These are phyloP conservation scores for Drosophila rellima DNA, from an alignment of 2,888 invertebrate genomes.

Conservation along the genomic window DNA sequence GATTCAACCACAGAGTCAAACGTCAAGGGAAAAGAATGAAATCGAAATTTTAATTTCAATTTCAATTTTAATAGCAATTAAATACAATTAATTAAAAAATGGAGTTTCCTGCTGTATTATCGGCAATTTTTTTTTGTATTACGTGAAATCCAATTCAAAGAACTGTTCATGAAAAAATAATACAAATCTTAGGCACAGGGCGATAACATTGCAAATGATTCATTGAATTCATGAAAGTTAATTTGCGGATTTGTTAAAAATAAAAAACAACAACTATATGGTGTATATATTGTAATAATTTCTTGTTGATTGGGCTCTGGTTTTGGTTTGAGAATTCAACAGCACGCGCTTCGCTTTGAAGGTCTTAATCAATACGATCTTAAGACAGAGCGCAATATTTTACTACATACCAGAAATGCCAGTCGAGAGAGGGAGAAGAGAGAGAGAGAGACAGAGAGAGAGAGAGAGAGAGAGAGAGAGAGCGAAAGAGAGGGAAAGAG, in stretches of 20 bases:
- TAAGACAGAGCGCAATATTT: background rate
- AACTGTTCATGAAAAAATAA: background rate
- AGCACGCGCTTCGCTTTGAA: constrained; percentile 34
- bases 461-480: background rate
- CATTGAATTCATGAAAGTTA: background rate
- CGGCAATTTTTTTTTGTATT: background rate
- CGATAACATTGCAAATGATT: background rate
- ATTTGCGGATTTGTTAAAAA: background rate
- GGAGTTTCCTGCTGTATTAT: constrained; percentile 2
- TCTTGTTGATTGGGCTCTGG: constrained; percentile 19
- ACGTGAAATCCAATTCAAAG: background rate
- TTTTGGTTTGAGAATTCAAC: constrained; percentile 3
- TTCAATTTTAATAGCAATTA: constrained; percentile 4
- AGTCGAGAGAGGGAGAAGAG: background rate
- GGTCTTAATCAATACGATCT: constrained; percentile 53
- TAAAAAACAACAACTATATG: background rate
- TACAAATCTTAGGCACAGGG: background rate
- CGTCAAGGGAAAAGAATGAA: constrained; percentile 41
- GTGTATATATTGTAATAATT: constrained; percentile 6
- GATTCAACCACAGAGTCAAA: constrained; percentile 44
- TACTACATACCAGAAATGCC: constrained; percentile 49
- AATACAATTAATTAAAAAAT: constrained; percentile 20
- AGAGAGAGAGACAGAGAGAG: background rate
- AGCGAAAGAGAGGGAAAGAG: background rate
- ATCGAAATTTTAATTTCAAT: constrained; percentile 2